A percentile compares a stretch with the other conserved stretches of the same genome.
phyloP scores from a whole-genome alignment of 2,113 vertebrate species.

The Equus przewalskii region DNA sequence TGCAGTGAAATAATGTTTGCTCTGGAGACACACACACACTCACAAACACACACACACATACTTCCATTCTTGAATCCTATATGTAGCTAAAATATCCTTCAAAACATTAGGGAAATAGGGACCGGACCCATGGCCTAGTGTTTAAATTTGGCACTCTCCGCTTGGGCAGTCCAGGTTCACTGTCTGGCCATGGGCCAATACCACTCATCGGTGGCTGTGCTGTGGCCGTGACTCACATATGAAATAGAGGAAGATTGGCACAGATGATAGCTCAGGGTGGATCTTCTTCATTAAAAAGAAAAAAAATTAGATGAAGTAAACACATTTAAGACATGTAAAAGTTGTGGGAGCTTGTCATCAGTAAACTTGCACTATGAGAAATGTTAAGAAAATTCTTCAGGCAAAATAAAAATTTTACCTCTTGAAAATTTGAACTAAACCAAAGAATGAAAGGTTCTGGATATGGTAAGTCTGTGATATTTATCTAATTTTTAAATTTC shows the following conservation, averaged over 20 bases:
- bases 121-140: no score
- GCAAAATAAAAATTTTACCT: conserved; percentile 41
- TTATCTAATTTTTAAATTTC: background rate
- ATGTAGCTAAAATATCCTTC: background rate
- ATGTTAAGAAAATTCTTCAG: background rate
- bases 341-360: background rate
- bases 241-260: no score
- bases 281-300: no score
- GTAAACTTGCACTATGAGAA: background rate
- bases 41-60: no score
- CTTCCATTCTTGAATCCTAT: background rate
- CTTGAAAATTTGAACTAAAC: background rate
- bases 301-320: background rate
- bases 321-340: background rate
- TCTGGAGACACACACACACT: background rate
- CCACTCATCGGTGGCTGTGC: no score
- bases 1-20: background rate
- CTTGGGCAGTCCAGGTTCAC: no score
- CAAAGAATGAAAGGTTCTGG: background rate
- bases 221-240: no score
- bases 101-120: background rate
- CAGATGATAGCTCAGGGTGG: no score
- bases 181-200: no score
- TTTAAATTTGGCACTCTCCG: no score
- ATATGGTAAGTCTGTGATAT: background rate